Percentiles rank a stretch among this genome's conserved stretches.
Evolutionary conservation across 2,888 invertebrate species (phyloP).

Genomic region (Leistus spinibarbis): DNA sequence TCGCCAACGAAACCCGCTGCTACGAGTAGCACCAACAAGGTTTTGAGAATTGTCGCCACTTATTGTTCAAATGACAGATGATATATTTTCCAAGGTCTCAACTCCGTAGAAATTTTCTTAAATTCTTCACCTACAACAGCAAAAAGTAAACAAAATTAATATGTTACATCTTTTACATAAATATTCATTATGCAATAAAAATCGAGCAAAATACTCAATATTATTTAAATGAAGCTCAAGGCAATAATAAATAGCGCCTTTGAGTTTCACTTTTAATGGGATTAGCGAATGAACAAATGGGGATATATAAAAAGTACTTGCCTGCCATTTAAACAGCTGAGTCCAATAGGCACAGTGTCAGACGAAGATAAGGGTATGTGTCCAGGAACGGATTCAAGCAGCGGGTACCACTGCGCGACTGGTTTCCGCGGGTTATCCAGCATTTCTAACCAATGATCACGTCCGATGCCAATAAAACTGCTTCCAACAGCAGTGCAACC

Average conservation of each 20-base stretch:
- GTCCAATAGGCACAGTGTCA: constrained; percentile 63
- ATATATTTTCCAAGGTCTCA: not conserved
- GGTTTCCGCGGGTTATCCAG: constrained; percentile 81
- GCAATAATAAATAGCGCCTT: too few species aligned
- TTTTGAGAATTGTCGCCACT: not conserved
- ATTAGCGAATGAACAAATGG: too few species aligned
- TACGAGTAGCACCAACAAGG: constrained; percentile 8
- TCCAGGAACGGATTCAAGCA: constrained; percentile 73
- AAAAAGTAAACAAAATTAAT: not conserved
- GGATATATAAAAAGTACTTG: constrained; percentile 49
- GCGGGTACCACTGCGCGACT: constrained; percentile 83
- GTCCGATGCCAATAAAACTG: constrained; percentile 74
- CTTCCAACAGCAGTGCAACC: constrained; percentile 84
- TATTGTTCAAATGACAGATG: not conserved
- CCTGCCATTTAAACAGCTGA: constrained; percentile 75
- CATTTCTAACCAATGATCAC: constrained; percentile 87
- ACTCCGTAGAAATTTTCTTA: not conserved
- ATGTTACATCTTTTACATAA: not conserved
- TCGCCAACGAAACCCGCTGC: not conserved
- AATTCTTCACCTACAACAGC: constrained; percentile 3
- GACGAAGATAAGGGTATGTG: constrained; percentile 63
- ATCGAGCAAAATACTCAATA: too few species aligned
- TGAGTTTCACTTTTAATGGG: too few species aligned
- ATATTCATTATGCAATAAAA: not conserved
- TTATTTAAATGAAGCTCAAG: too few species aligned